These are phyloP conservation scores for Clarias laeviceps DNA, from an alignment of 2,797 vertebrate genomes.

Conservation along the genomic window DNA sequence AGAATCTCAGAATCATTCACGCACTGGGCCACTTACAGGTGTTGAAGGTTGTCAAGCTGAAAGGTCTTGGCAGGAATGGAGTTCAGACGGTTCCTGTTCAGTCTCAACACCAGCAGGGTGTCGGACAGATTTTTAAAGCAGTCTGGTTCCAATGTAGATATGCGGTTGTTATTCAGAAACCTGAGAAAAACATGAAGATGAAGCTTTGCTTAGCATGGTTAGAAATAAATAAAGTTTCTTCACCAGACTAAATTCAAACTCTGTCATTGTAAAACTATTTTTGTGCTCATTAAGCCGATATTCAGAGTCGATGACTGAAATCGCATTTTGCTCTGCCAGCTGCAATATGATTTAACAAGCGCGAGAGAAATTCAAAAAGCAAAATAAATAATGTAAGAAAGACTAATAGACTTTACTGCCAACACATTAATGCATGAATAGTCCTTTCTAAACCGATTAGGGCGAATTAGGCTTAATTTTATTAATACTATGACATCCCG, in stretches of 20 bases:
- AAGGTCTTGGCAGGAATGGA: conserved; percentile 91
- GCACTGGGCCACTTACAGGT: conserved; percentile 81
- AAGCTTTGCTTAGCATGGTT: neutral
- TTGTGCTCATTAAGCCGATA: neutral
- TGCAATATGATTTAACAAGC: neutral
- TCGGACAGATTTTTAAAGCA: conserved; percentile 87
- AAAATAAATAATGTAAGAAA: neutral
- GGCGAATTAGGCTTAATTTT: no score
- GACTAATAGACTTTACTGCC: neutral
- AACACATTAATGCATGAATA: neutral
- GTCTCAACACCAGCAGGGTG: conserved; percentile 85
- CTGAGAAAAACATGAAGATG: conserved; percentile 65
- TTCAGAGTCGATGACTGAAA: neutral
- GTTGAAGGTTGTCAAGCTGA: conserved; percentile 88
- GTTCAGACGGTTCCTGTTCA: conserved; percentile 90
- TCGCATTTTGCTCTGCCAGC: neutral
- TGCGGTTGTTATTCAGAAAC: conserved; percentile 88
- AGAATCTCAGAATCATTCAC: no score
- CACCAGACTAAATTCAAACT: neutral
- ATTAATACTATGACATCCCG: neutral
- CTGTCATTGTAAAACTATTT: neutral
- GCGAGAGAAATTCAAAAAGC: neutral
- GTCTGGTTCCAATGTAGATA: conserved; percentile 85
- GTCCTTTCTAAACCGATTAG: no score
- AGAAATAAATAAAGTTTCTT: neutral